These are phyloP conservation scores for Nasonia giraulti DNA, from an alignment of 1,140 invertebrate species.

Conservation along the genomic window DNA sequence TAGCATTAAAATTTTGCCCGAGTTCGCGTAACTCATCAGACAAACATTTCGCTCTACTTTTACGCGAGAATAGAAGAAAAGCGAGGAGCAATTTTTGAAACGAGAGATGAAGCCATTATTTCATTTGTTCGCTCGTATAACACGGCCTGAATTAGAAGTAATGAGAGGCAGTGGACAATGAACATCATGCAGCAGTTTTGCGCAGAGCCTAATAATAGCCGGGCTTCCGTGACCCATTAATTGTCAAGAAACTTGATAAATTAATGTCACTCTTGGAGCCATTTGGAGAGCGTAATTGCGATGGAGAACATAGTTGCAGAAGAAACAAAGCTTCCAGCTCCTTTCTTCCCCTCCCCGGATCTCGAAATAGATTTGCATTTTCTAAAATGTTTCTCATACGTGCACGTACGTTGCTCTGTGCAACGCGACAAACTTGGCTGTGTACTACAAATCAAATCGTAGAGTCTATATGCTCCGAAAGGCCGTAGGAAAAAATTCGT, in stretches of 20 bases:
- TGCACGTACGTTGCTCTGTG: too few relatives aligned
- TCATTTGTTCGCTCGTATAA: conserved; percentile 24
- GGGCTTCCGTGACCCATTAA: conserved; percentile 42
- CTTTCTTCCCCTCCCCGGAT: neutral
- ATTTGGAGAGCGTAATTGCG: conserved; percentile 19
- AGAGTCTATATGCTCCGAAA: neutral
- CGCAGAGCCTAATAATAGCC: conserved; percentile 13
- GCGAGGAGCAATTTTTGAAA: neutral
- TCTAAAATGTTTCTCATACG: neutral
- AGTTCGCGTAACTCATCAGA: too few relatives aligned
- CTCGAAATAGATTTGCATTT: neutral
- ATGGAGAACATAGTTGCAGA: neutral
- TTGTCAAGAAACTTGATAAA: conserved; percentile 32
- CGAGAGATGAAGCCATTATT: conserved; percentile 35
- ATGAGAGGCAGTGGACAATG: conserved; percentile 26
- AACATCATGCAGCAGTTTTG: conserved; percentile 18
- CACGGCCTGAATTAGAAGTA: conserved; percentile 28
- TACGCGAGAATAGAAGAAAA: neutral
- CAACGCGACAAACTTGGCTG: neutral
- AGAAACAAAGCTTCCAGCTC: neutral
- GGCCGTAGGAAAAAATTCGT: neutral
- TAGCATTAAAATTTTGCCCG: too few relatives aligned
- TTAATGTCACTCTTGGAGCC: conserved; percentile 11
- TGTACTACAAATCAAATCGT: neutral
- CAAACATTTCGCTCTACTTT: too few relatives aligned